Percentiles rank a stretch among this genome's conserved stretches.
Conservation (phyloP, 2,113 vertebrate genomes). For the Phainopepla nitens region DNA sequence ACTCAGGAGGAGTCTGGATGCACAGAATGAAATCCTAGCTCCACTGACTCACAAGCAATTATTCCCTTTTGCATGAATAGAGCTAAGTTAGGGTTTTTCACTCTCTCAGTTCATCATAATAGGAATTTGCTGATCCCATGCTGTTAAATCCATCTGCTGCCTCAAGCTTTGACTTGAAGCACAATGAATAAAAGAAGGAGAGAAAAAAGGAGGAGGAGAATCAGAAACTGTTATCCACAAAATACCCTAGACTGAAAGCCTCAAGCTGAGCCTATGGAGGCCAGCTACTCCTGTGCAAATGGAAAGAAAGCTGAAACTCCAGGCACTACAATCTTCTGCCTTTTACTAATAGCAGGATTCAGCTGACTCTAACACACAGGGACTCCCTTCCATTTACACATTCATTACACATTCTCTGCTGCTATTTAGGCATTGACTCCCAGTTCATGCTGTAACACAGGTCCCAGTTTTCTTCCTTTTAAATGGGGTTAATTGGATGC, state of each 20-base stretch:
- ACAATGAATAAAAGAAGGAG: background rate
- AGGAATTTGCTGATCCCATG: slow-evolving; percentile 46
- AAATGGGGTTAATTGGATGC: background rate
- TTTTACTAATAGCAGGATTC: background rate
- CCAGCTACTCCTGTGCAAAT: background rate
- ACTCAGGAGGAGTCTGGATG: background rate
- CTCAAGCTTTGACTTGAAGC: background rate
- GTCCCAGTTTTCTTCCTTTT: background rate
- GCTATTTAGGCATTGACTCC: background rate
- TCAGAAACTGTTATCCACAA: slow-evolving; percentile 2
- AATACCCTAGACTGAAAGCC: background rate
- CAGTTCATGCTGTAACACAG: background rate
- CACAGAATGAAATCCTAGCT: background rate
- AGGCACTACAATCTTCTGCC: background rate
- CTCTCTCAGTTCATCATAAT: slow-evolving; percentile 23
- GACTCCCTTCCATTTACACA: background rate
- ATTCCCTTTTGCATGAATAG: slow-evolving; percentile 19
- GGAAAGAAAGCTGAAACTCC: background rate
- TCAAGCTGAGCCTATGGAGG: background rate
- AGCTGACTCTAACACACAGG: background rate
- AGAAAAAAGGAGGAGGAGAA: background rate
- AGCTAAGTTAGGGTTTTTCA: slow-evolving; percentile 22
- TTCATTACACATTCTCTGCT: background rate
- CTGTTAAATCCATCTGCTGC: slow-evolving; percentile 52
- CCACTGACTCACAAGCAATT: slow-evolving; percentile 39